Base-by-base conservation (phyloP, 2,113 vertebrate species). In the Electrona antarctica region DNA sequence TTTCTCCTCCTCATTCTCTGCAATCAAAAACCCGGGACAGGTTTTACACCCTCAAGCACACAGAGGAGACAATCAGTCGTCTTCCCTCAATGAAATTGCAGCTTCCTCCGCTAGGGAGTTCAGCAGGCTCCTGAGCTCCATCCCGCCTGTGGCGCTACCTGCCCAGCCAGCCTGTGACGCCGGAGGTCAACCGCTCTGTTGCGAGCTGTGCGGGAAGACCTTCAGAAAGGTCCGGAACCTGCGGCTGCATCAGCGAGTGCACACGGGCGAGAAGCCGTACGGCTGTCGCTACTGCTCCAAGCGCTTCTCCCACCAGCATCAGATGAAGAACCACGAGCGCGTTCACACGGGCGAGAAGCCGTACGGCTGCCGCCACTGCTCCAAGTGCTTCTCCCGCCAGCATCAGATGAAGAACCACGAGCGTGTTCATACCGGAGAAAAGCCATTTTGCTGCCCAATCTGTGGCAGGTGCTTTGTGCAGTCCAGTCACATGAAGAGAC, bases 361-460 rank as follows among this genome's bases (percentile, higher is more conserved):
- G 8, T 88, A 85, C 71, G 69, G 74, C 56, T 88, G 87, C 78
- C 71, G 83, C 7, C 82, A 81, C 58, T 88, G 87, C 71, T 74
- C 80, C 15, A 88, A 88, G 71, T 78, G 77, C 49, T 88, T 88
- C 56, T 83, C 82, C 48, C 84, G 81, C 12, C 76, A 82, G 10
- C 84, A 86, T 60, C 86, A 88, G 61, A 76, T 88, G 52, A 81
- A 87, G 15, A 88, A 83, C 59, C 87, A 88, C 59, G 82, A n/a
- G n/a, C n/a, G n/a, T n/a, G n/a, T n/a, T n/a, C 21, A 21, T 21
- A 21, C 21, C 21, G 21, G 21, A 87, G 56, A 88, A 77, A 88
- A 87, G 41, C 87, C 87, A 0, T 88, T 87, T 71, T 64, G 79
- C 8, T 88, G 87, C 29, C 64, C 69, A 2, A 80, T 79, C 29